Conservation (phyloP, 2,888 invertebrate species). For the Hirtodrosophila trivittata region DNA sequence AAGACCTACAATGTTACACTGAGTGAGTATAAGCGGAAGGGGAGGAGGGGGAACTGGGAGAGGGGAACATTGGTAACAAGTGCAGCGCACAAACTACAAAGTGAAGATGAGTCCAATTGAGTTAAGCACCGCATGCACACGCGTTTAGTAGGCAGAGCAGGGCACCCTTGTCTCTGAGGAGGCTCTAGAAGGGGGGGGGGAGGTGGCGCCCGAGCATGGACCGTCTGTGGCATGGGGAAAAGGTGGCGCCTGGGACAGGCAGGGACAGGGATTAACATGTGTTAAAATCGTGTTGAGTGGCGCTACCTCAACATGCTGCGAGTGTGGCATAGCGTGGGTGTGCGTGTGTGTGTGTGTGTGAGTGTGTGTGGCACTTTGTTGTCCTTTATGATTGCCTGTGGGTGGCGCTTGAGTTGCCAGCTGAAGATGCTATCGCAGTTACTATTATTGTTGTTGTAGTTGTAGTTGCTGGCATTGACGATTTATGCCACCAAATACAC, state of each 20-base stretch:
- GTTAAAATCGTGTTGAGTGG: conserved; percentile 74
- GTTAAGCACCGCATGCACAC: conserved; percentile 64
- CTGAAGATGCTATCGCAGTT: conserved; percentile 50
- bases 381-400: conserved; percentile 70
- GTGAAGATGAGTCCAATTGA: conserved; percentile 68
- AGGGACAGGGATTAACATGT: conserved; percentile 67
- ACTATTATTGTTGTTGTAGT: conserved; percentile 40
- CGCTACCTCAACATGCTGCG: conserved; percentile 26
- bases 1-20: conserved; percentile 95
- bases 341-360: conserved; percentile 22
- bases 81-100: conserved; percentile 40
- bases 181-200: no score
- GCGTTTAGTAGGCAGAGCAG: conserved; percentile 43
- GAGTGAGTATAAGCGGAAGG: conserved; percentile 94
- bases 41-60: no score
- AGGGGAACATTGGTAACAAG: conserved; percentile 25
- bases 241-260: no score
- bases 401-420: conserved; percentile 47
- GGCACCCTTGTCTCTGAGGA: no score
- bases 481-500: conserved; percentile 47
- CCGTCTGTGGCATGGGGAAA: no score
- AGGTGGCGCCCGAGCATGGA: conserved; percentile 12
- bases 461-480: conserved; percentile 51
- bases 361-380: conserved; percentile 71
- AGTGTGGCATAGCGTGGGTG: background rate